phyloP scores from a whole-genome alignment of 2,888 invertebrate genomes.

The Falcaria lacertinaria region DNA sequence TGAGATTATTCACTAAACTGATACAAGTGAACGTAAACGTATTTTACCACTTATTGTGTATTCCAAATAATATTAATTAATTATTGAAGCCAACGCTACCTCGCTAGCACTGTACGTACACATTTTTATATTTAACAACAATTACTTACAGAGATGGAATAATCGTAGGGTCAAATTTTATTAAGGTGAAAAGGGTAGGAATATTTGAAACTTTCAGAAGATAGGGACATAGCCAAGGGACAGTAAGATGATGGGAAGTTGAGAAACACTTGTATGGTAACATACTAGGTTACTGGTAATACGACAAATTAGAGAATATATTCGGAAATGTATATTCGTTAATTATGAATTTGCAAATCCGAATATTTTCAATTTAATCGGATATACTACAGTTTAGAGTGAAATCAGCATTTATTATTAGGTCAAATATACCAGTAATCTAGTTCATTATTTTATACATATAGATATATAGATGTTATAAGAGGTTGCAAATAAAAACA shows the following conservation, averaged over 20 bases:
- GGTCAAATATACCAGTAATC: too few relatives aligned
- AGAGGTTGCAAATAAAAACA: too few relatives aligned
- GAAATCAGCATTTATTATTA: too few relatives aligned
- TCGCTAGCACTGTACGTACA: slow-evolving; percentile 16
- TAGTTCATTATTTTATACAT: too few relatives aligned
- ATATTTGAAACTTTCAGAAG: slow-evolving; percentile 1
- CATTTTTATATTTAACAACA: slow-evolving; percentile 34
- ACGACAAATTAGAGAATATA: not conserved
- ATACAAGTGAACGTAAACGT: too few relatives aligned
- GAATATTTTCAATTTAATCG: too few relatives aligned
- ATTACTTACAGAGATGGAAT: slow-evolving; percentile 20
- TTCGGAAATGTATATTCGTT: too few relatives aligned
- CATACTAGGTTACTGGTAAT: not conserved
- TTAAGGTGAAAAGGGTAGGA: slow-evolving; percentile 6
- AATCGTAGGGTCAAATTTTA: slow-evolving; percentile 9
- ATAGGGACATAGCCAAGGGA: slow-evolving; percentile 29
- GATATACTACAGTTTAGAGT: too few relatives aligned
- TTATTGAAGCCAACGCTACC: slow-evolving; percentile 18
- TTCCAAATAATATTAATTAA: not conserved
- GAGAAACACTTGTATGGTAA: slow-evolving; percentile 21
- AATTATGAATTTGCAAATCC: too few relatives aligned
- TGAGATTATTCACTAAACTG: not conserved
- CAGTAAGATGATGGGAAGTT: slow-evolving; percentile 35
- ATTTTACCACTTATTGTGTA: too few relatives aligned
- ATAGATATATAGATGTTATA: too few relatives aligned